Evolutionary conservation across 2,888 invertebrate species (phyloP).

Genomic region (Eudasyphora cyanicolor): DNA sequence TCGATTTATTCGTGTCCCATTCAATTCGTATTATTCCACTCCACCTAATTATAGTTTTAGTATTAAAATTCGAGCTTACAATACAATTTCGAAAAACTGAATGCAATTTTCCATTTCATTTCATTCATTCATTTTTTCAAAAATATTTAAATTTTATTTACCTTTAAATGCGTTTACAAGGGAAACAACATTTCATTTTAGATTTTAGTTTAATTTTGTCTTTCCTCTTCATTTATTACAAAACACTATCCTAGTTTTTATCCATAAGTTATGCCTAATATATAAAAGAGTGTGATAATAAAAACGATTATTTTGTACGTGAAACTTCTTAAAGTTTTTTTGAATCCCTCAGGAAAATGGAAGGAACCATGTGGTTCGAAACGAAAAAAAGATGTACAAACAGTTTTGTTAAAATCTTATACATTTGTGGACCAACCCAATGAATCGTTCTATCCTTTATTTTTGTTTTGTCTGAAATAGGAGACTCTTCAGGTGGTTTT

Average conservation of each 20-base stretch:
- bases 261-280: conserved; percentile 15
- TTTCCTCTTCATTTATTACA: not conserved
- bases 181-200: conserved; percentile 1
- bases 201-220: not conserved
- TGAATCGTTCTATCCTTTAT: too few species aligned
- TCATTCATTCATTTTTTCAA: conserved; percentile 14
- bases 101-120: not conserved
- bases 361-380: not conserved
- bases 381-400: too few species aligned
- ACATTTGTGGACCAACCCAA: too few species aligned
- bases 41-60: not conserved
- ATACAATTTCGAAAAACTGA: conserved; percentile 6
- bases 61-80: not conserved
- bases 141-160: conserved; percentile 13
- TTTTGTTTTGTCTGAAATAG: too few species aligned
- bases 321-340: conserved; percentile 4
- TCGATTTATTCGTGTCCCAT: not conserved
- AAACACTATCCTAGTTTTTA: not conserved
- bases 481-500: too few species aligned
- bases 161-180: not conserved
- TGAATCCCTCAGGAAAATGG: not conserved
- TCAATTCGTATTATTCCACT: too few species aligned
- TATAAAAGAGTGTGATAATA: conserved; percentile 27
- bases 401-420: too few species aligned
- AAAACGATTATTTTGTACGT: conserved; percentile 15